phyloP scores from a whole-genome alignment of 2,113 vertebrate species.

The Centropus bengalensis region DNA sequence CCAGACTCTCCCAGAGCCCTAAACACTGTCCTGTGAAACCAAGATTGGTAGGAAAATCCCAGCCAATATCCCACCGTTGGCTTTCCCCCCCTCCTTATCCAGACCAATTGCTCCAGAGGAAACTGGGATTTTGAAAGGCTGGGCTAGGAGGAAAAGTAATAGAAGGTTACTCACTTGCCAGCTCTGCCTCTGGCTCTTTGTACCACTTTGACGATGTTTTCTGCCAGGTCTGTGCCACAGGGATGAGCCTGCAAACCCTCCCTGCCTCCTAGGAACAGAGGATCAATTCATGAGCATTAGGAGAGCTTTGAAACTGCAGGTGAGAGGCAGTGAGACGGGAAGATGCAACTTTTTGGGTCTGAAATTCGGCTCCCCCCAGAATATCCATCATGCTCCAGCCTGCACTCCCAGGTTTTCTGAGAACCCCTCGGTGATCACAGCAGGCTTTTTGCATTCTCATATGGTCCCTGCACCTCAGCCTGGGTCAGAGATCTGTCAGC shows the following conservation, averaged over 20 bases:
- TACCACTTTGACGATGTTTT: background rate
- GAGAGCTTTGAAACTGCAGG: background rate
- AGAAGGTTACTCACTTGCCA: background rate
- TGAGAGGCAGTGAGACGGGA: background rate
- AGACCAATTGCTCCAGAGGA: background rate
- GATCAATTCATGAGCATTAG: background rate
- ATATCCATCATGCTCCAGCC: background rate
- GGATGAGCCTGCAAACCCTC: background rate
- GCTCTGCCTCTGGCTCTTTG: background rate
- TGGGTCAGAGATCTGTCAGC: background rate
- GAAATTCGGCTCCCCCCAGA: background rate
- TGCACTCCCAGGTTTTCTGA: background rate
- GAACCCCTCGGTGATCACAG: rapidly evolving
- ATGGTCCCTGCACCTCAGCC: background rate
- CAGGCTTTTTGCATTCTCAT: background rate
- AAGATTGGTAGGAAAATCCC: background rate
- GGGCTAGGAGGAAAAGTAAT: background rate
- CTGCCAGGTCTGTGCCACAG: background rate
- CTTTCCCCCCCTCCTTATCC: background rate
- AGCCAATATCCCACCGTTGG: background rate
- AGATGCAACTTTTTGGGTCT: background rate
- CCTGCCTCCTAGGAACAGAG: background rate
- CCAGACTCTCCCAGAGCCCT: background rate
- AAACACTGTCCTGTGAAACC: background rate
- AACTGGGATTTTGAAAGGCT: background rate